Evolutionary conservation across 2,888 invertebrate species (phyloP).

Genomic region (Leptinotarsa tumamoca): DNA sequence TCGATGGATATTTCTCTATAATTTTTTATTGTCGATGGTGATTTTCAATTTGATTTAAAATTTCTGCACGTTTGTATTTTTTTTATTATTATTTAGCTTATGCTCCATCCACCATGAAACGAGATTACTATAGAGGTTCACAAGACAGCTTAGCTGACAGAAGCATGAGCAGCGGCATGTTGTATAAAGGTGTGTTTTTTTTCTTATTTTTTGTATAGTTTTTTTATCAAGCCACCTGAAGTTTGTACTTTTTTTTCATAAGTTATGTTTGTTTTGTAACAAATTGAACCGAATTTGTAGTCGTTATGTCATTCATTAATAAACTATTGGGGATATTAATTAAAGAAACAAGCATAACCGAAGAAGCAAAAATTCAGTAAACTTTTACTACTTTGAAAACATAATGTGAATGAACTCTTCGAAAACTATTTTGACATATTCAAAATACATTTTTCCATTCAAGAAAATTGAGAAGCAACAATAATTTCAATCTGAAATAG

Average conservation of each 20-base stretch:
- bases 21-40: slow-evolving; percentile 29
- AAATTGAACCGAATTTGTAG: neutral
- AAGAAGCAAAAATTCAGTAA: too few species aligned
- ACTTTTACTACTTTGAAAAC: too few species aligned
- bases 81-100: slow-evolving; percentile 59
- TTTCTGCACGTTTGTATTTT: slow-evolving; percentile 54
- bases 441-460: too few species aligned
- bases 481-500: neutral
- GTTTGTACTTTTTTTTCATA: neutral
- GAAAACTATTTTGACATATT: too few species aligned
- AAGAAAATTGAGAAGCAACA: neutral
- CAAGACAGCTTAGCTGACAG: slow-evolving; percentile 88
- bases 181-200: slow-evolving; percentile 78
- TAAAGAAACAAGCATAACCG: too few species aligned
- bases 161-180: slow-evolving; percentile 71
- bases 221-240: neutral
- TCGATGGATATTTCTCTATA: slow-evolving; percentile 16
- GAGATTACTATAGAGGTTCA: slow-evolving; percentile 92
- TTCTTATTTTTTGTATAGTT: slow-evolving; percentile 28
- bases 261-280: neutral
- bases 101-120: slow-evolving; percentile 77
- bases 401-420: too few species aligned
- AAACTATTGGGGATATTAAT: too few species aligned
- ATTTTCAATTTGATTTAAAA: slow-evolving; percentile 44
- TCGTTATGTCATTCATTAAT: too few species aligned